phyloP scores from a whole-genome alignment of 1,140 invertebrate genomes.

The Drosophila melanogaster region Release_6_plus_ISO1_MT NT_033779.5:15477501-15478000 shows the following conservation, averaged over 20 bases:
- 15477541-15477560: slow-evolving; percentile 81
- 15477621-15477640: slow-evolving; percentile 68
- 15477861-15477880: slow-evolving; percentile 17
- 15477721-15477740: slow-evolving; percentile 77
- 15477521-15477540: slow-evolving; percentile 80
- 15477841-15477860: slow-evolving; percentile 58
- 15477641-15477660: slow-evolving; percentile 75
- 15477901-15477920: slow-evolving; percentile 78
- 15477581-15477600: slow-evolving; percentile 83
- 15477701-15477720: slow-evolving; percentile 80
- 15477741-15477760: slow-evolving; percentile 25
- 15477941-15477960: slow-evolving; percentile 51
- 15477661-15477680: slow-evolving; percentile 70
- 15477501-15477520: slow-evolving; percentile 78
- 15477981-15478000: slow-evolving; percentile 87
- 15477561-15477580: slow-evolving; percentile 58
- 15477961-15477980: slow-evolving; percentile 84
- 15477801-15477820: slow-evolving; percentile 67
- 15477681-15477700: slow-evolving; percentile 76
- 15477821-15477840: slow-evolving; percentile 62
- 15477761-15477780: slow-evolving; percentile 68
- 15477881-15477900: slow-evolving; percentile 69
- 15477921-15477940: slow-evolving; percentile 56
- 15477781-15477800: slow-evolving; percentile 68
- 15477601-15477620: slow-evolving; percentile 75